Conservation (phyloP, 92 coral and sea anemone species). For the Meandrina meandrites region DNA sequence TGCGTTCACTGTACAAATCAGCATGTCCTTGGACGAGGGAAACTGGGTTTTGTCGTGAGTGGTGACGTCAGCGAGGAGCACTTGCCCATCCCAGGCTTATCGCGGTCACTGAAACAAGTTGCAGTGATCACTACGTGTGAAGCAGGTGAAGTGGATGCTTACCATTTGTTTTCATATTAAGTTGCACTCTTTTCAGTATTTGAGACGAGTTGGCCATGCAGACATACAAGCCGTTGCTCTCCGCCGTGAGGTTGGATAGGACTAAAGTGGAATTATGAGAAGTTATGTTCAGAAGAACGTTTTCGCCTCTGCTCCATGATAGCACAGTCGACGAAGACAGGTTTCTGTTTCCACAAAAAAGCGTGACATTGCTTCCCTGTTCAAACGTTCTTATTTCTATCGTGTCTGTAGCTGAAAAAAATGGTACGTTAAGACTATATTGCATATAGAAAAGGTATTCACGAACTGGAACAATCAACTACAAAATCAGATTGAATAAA, state of each 20-base stretch:
- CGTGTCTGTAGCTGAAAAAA: not conserved
- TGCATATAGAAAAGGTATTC: not conserved
- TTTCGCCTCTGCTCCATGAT: constrained; percentile 21
- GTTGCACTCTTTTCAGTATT: constrained; percentile 3
- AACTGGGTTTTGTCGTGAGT: too few species aligned
- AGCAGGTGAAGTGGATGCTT: not conserved
- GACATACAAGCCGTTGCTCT: constrained; percentile 21
- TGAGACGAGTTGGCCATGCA: constrained; percentile 17
- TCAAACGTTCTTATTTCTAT: not conserved
- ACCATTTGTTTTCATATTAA: not conserved
- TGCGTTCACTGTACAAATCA: too few species aligned
- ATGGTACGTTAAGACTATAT: not conserved
- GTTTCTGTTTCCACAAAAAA: constrained; percentile 22
- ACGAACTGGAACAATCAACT: not conserved
- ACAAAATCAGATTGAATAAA: not conserved
- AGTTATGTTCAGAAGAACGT: not conserved
- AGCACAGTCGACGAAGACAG: not conserved
- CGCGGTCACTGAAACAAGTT: too few species aligned
- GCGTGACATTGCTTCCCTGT: constrained; percentile 8
- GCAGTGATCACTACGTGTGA: too few species aligned
- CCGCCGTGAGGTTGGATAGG: not conserved
- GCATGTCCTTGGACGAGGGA: too few species aligned
- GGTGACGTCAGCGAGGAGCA: too few species aligned
- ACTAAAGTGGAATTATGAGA: constrained; percentile 3
- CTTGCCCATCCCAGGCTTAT: too few species aligned